Evolutionary conservation across 2,888 invertebrate species (phyloP).

Genomic region (Frankliniella intonsa): DNA sequence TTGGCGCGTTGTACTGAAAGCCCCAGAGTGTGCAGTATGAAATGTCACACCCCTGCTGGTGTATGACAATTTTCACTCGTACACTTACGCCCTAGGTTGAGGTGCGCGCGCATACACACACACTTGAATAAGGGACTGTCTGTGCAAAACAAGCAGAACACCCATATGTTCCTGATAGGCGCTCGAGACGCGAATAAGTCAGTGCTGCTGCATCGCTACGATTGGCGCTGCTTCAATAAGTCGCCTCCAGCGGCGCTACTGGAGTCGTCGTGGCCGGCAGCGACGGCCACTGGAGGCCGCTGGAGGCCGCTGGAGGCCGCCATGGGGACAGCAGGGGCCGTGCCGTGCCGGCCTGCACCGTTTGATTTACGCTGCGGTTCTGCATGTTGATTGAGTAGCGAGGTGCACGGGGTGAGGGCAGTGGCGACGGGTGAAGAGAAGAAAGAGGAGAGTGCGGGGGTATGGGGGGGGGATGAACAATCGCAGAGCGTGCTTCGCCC

Average conservation of each 20-base stretch:
- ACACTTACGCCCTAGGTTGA: too few relatives aligned
- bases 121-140: too few relatives aligned
- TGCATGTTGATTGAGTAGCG: conserved; percentile 5
- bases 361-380: conserved; percentile 9
- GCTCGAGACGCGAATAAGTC: too few relatives aligned
- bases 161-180: too few relatives aligned
- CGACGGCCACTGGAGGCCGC: background rate
- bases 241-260: too few relatives aligned
- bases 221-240: too few relatives aligned
- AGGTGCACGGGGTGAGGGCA: background rate
- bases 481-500: background rate
- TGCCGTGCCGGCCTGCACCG: background rate
- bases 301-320: background rate
- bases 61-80: background rate
- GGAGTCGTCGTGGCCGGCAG: background rate
- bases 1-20: too few relatives aligned
- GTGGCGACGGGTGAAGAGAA: background rate
- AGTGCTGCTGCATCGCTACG: too few relatives aligned
- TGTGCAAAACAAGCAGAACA: too few relatives aligned
- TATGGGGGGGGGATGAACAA: background rate
- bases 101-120: too few relatives aligned
- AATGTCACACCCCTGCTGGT: too few relatives aligned
- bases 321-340: background rate
- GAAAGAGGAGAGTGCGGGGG: background rate
- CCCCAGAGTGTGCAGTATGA: too few relatives aligned